Evolutionary conservation across 2,113 vertebrate species (phyloP), one percentile per base, ranked within the genome.

Genomic region (Ramphastos sulfuratus): DNA sequence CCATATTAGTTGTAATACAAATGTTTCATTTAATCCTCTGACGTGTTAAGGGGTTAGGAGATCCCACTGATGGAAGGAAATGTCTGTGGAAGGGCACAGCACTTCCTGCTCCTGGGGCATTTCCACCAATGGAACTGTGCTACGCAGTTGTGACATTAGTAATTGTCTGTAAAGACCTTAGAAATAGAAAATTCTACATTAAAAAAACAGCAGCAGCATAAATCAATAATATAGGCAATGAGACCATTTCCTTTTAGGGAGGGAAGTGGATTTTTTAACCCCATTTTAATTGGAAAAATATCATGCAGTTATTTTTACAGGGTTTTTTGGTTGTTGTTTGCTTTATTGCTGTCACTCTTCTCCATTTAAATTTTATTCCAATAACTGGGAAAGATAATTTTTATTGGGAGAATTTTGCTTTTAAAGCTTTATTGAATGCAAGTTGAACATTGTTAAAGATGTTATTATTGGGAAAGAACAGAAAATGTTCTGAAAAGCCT

Each of bases 71-170:
- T 93, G 85, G 91, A 83, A 94, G 95, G 93, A 96, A 96, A 86
- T 2, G 80, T 81, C 90, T 90, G 91, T 96, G 87, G 69, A 92
- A 90, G 80, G 93, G 70, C 90, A 83, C 79, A 95, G 82, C 69
- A 10, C 83, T 95, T 96, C 95, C 94, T 95, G 91, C 93, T 91
- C 2, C 90, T 44, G 76, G 72, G 87, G 87, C 91, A 87, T 75
- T 96, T 96, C 89, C 94, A 92, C 79, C 91, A 90, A 81, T 91
- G 91, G 75, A 93, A 77, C 79, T n/a, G 70, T 24, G 85, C 30
- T 39, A 25, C 20, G 1, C 61, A 54, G 61, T n/a, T 31, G 3
- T 89, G 93, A 92, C 87, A 91, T 74, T 66, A 69, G 42, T 50
- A 75, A 81, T 91, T 87, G 92, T 91, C 74, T 87, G 55, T 59